Conservation (phyloP, 2,888 invertebrate species). For the Chrysomela aeneicollis region DNA sequence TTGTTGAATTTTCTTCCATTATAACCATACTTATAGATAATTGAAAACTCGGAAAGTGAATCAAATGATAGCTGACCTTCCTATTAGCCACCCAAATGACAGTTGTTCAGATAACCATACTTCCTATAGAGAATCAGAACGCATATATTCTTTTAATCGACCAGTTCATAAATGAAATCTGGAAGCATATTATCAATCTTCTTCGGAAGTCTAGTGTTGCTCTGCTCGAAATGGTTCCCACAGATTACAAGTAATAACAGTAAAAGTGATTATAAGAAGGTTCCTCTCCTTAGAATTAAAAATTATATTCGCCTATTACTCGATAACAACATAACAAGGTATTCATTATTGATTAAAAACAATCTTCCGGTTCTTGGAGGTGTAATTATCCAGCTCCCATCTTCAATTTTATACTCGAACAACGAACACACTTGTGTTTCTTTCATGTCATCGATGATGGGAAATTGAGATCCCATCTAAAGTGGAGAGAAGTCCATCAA, state of each 20-base stretch:
- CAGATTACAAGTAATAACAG: neutral
- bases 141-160: too few species aligned
- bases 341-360: neutral
- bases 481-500: neutral
- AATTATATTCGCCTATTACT: constrained; percentile 1
- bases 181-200: too few species aligned
- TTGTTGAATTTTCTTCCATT: too few species aligned
- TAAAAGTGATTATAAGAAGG: constrained; percentile 7
- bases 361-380: neutral
- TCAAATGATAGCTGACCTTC: too few species aligned
- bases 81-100: too few species aligned
- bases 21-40: too few species aligned
- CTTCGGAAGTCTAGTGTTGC: too few species aligned
- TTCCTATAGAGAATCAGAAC: too few species aligned
- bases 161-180: too few species aligned
- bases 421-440: neutral
- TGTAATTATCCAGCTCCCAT: neutral
- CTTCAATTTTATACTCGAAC: neutral
- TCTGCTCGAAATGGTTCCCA: neutral
- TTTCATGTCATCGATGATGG: neutral
- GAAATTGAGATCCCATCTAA: neutral
- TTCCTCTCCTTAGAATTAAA: neutral
- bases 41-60: too few species aligned
- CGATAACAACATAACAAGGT: constrained; percentile 1
- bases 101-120: too few species aligned